Evolutionary conservation across 2,888 invertebrate genomes (phyloP), one percentile per base, ranked within the genome.

Genomic region (Tillus elongatus): DNA sequence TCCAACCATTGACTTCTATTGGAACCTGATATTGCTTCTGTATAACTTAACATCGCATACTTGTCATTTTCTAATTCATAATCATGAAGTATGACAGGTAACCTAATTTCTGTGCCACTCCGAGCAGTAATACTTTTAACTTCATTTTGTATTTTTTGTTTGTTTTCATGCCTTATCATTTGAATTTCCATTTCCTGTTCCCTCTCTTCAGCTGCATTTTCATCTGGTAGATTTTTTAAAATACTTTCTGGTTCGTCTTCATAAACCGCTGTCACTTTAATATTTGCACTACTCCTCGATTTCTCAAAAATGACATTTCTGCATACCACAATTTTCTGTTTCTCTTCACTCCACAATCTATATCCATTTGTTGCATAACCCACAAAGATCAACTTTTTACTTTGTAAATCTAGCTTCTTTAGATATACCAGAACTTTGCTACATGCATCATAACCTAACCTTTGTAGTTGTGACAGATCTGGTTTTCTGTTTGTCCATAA

Each of bases 51-150:
- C 26, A 31, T 24, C 9, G 14, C 36, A 4, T 11, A 12, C 9
- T 33, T 24, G 2, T 33, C 33, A 33, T 13, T 9, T 9, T 28
- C 12, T 3, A 11, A 3, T 3, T 16, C 11, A 16, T 36, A 36
- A 13, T 36, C 31, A 10, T 30, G 11, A 16, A 36, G 19, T 31
- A 11, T 36, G n/a, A 9, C 13, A 10, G 37, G 37, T 33, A 13
- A 8, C 26, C 15, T 37, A n/a, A 27, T 28, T 28, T 16, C 10
- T 30, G 13, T 30, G 30, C 13, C 26, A 11, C 13, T 15, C 31
- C 30, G 30, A 9, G n/a, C n/a, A n/a, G n/a, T n/a, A n/a, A n/a
- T n/a, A n/a, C n/a, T n/a, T n/a, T n/a, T n/a, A n/a, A n/a, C n/a
- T n/a, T n/a, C n/a, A n/a, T n/a, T n/a, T n/a, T n/a, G n/a, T n/a